Base-by-base conservation (phyloP, 2,888 invertebrate genomes). In the Pteria penguin region DNA sequence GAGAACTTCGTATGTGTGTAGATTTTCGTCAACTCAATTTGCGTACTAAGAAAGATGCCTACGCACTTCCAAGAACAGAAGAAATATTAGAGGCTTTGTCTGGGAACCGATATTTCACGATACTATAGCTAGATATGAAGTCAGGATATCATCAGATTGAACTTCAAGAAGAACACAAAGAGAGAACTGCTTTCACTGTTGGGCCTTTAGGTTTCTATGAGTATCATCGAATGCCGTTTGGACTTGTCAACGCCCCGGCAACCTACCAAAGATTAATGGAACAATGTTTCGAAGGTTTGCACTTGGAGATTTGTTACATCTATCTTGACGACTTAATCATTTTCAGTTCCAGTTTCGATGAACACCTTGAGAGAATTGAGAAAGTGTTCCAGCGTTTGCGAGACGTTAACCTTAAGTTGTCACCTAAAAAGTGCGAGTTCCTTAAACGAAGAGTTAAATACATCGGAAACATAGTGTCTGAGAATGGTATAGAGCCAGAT, bases 321-420 rank as follows among this genome's bases (percentile, higher is more conserved):
- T 60, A 60, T 18, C 18, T 60, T 8, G 60, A 60, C 27, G 60
- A 60, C 27, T 18, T 60, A 14, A 60, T 60, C 22, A 71, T 77
- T n/a, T 74, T 62, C 36, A 67, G 71, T 5, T 52, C 36, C 4
- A 54, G 65, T 26, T 74, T 75, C 31, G 65, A 76, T 5, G 72
- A 80, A 55, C 74, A 77, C 31, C 29, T 75, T 11, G 62, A 63
- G 27, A 72, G 78, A n/a, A 27, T 80, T 45, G 27, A 54, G n/a
- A n/a, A 26, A 14, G 72, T 81, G 24, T 69, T 81, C 29, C 33
- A 62, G 5, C n/a, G 69, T 26, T 32, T 77, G 3, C 22, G 60
- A 14, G 29, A 69, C 22, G 52, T 33, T 24, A 63, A 62, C 5
- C 57, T 79, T n/a, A 75, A 79, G 33, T 33, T 80, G 5, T 62